Evolutionary conservation across 2,888 invertebrate species (phyloP), one percentile per base, ranked within the genome.

Genomic region (Drosophila pegasa): DNA sequence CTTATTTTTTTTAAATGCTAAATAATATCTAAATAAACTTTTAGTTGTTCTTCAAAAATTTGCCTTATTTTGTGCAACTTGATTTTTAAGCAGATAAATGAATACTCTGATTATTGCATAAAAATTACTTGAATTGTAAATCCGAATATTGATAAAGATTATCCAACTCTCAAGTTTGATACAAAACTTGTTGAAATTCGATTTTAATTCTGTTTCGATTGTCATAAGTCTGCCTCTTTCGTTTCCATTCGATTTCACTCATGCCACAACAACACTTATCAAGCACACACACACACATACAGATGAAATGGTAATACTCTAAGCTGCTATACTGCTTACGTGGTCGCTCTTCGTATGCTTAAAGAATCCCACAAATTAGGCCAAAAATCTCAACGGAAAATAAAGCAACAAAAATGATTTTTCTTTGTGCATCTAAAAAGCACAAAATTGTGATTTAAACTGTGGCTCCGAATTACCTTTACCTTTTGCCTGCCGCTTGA

Each of bases 351-450:
- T 12, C 9, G 12, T 20, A 20, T 40, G n/a, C 18, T 14, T 22
- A 43, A 33, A 8, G 37, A 33, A 48, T 20, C 12, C 16, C 18
- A 41, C 27, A 45, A 43, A 58, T 16, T 25, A 37, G 18, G 43
- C 35, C 27, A 10, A 33, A 37, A 41, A 62, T 18, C 33, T 12
- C 12, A 35, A 35, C 22, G 31, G 29, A n/a, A 40, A 31, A 29
- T 38, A 38, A 22, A 6, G 14, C 20, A 22, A 40, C n/a, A 25
- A n/a, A 12, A 50, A 37, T 1, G 14, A 37, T 52, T 58, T 54
- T 18, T 41, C 27, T 58, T 66, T 50, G 58, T 37, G 54, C 18
- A 71, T 50, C 31, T 18, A 27, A 14, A 51, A 54, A 65, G 38
- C 27, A 50, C 45, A 40, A 45, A 60, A 50, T 45, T 50, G 43